Percentiles rank a stretch among this genome's conserved stretches.
phyloP scores from a whole-genome alignment of 2,888 invertebrate genomes.

The Frankliniella fusca region DNA sequence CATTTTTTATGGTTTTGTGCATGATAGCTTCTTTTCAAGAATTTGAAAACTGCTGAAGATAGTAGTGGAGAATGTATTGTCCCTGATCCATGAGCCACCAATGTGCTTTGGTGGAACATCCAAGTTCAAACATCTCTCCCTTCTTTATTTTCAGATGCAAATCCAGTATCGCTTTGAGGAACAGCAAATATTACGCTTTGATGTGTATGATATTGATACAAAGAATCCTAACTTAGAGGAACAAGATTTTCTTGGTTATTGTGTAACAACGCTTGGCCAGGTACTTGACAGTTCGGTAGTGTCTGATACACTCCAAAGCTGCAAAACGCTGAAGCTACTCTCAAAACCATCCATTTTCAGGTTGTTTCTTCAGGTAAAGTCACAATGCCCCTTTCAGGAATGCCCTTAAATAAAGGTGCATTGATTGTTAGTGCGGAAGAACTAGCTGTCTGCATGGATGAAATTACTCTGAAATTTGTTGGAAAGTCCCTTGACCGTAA shows the following conservation, averaged over 20 bases:
- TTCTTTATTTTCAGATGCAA: conserved; percentile 44
- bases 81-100: no score
- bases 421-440: conserved; percentile 46
- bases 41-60: not conserved
- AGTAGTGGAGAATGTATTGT: not conserved
- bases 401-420: conserved; percentile 39
- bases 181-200: conserved; percentile 54
- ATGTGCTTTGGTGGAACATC: no score
- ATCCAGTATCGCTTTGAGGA: conserved; percentile 57
- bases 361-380: conserved; percentile 42
- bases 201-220: conserved; percentile 49
- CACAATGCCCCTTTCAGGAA: conserved; percentile 37
- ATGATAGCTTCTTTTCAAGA: not conserved
- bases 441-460: conserved; percentile 45
- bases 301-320: not conserved
- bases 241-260: conserved; percentile 53
- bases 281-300: conserved; percentile 36
- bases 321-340: no score
- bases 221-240: conserved; percentile 42
- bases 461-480: conserved; percentile 44
- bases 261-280: conserved; percentile 54
- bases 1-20: not conserved
- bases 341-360: conserved; percentile 40
- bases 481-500: conserved; percentile 45
- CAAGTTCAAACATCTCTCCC: no score